Percentiles rank a stretch among this genome's conserved stretches.
Conservation (phyloP, 1,140 invertebrate species). For the Leptinotarsa texana region DNA sequence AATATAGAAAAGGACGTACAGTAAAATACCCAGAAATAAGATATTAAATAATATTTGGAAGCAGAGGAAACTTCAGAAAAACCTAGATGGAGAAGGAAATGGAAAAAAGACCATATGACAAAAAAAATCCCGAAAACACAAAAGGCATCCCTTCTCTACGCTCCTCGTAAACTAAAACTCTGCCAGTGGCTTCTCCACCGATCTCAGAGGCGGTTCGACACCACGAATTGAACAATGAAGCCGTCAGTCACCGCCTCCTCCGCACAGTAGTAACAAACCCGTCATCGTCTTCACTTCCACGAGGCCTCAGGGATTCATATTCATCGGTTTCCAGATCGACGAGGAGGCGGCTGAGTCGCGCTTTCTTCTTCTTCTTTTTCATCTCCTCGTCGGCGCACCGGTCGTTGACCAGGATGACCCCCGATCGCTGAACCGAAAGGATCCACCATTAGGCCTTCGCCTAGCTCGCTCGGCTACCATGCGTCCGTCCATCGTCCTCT, state of each 20-base stretch:
- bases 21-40: too few species aligned
- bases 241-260: not conserved
- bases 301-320: not conserved
- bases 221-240: not conserved
- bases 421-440: not conserved
- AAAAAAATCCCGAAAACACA: too few species aligned
- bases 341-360: not conserved
- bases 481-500: not conserved
- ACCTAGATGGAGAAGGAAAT: too few species aligned
- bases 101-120: too few species aligned
- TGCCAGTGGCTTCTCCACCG: too few species aligned
- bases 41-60: too few species aligned
- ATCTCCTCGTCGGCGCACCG: not conserved
- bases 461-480: not conserved
- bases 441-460: conserved; percentile 1
- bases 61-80: too few species aligned
- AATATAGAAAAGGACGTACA: too few species aligned
- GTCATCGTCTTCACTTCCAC: not conserved
- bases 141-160: too few species aligned
- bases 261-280: conserved; percentile 1
- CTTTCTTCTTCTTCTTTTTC: not conserved
- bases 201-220: not conserved
- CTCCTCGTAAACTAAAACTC: too few species aligned
- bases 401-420: conserved; percentile 1
- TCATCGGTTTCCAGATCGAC: not conserved